Percentiles rank a stretch among this genome's conserved stretches.
phyloP scores from a whole-genome alignment of 2,113 vertebrate genomes.

The Columba janthina region DNA sequence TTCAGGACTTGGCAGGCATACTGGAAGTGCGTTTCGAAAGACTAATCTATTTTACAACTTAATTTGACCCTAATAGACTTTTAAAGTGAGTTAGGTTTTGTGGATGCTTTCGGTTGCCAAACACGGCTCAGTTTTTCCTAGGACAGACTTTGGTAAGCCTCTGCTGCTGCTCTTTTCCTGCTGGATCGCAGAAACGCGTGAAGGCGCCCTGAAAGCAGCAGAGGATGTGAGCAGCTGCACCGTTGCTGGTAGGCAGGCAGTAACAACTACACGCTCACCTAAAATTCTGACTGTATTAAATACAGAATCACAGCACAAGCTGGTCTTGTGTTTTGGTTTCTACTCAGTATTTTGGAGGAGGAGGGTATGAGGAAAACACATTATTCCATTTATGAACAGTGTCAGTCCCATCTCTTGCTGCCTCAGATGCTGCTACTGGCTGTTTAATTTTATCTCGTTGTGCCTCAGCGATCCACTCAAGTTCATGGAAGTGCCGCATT shows the following conservation, averaged over 20 bases:
- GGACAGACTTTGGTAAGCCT: constrained; percentile 8
- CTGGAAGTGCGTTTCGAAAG: background rate
- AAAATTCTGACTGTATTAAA: constrained; percentile 64
- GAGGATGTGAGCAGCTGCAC: background rate
- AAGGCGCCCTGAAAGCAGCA: background rate
- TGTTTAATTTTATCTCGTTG: background rate
- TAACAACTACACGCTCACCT: background rate
- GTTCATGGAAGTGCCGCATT: background rate
- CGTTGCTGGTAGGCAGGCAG: background rate
- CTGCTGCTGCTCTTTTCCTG: background rate
- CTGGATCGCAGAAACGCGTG: background rate
- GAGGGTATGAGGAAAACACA: constrained; percentile 15
- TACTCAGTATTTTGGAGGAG: constrained; percentile 76
- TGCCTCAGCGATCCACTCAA: constrained; percentile 6
- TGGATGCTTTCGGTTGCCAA: background rate
- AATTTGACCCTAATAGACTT: constrained; percentile 1
- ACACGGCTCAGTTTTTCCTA: constrained; percentile 16
- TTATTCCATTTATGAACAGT: constrained; percentile 59
- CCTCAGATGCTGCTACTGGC: constrained; percentile 54
- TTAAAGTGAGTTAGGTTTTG: background rate
- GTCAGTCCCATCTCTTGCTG: constrained; percentile 34
- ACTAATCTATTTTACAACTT: background rate
- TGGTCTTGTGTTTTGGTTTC: constrained; percentile 77
- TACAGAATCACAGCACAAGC: constrained; percentile 71
- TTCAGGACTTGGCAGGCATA: background rate